These are phyloP conservation scores for Melanostoma mellinum DNA, from an alignment of 2,888 invertebrate species.

Conservation along the genomic window DNA sequence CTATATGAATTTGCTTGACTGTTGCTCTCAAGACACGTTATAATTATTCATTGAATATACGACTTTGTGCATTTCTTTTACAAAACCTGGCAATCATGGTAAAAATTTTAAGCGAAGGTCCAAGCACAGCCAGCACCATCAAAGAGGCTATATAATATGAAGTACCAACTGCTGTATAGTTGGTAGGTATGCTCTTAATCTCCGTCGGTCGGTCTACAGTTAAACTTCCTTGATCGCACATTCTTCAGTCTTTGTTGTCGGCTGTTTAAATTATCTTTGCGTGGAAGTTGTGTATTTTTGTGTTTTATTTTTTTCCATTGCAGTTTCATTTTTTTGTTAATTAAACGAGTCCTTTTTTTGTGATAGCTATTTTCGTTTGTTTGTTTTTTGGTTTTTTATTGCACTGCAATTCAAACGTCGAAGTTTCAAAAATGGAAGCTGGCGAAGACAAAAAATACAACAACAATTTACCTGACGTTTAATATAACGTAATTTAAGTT, in stretches of 20 bases:
- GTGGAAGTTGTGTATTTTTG: conserved; percentile 20
- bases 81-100: too few relatives aligned
- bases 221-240: conserved; percentile 12
- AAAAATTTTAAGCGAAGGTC: too few relatives aligned
- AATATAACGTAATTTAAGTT: conserved; percentile 14
- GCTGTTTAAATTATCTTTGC: conserved; percentile 56
- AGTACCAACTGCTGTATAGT: not conserved
- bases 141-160: too few relatives aligned
- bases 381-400: not conserved
- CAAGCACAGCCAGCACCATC: too few relatives aligned
- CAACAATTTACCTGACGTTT: not conserved
- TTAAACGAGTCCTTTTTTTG: conserved; percentile 51
- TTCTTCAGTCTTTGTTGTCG: conserved; percentile 22
- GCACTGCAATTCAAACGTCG: not conserved
- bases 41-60: too few relatives aligned
- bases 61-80: too few relatives aligned
- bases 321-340: conserved; percentile 62
- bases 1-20: too few relatives aligned
- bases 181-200: not conserved
- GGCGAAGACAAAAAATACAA: not conserved
- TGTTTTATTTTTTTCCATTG: conserved; percentile 23
- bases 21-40: too few relatives aligned
- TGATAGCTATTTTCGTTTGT: not conserved
- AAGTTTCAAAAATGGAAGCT: conserved; percentile 18
- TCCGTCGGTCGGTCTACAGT: conserved; percentile 3